These are phyloP conservation scores for Craniophora ligustri DNA, from an alignment of 2,888 invertebrate genomes.

Conservation along the genomic window DNA sequence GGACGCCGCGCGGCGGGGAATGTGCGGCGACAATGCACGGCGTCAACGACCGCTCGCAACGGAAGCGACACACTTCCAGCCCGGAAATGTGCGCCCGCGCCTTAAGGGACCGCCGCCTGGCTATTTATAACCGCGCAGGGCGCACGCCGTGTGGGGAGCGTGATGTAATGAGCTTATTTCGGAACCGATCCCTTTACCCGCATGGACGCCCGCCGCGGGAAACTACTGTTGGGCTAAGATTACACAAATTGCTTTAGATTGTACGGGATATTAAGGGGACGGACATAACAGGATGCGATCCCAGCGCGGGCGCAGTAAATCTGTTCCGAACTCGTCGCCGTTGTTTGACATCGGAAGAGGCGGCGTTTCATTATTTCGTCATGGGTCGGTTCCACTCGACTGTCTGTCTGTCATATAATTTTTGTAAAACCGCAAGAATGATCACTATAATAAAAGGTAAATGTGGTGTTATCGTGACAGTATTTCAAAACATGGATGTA, in stretches of 20 bases:
- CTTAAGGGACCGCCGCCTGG: constrained; percentile 82
- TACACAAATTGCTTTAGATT: constrained; percentile 22
- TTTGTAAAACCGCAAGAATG: constrained; percentile 47
- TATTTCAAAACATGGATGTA: constrained; percentile 41
- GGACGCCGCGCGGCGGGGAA: constrained; percentile 81
- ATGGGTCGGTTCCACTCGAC: constrained; percentile 26
- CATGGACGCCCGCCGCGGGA: constrained; percentile 40
- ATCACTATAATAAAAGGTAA: constrained; percentile 57
- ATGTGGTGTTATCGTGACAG: constrained; percentile 46
- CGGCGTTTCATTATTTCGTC: constrained; percentile 26
- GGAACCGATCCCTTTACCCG: constrained; percentile 64
- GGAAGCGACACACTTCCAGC: constrained; percentile 88
- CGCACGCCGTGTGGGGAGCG: constrained; percentile 66
- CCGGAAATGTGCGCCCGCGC: constrained; percentile 86
- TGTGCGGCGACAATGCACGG: constrained; percentile 83
- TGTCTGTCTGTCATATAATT: constrained; percentile 43
- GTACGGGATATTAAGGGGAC: constrained; percentile 24
- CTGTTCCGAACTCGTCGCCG: too few relatives aligned
- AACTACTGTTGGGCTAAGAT: constrained; percentile 37
- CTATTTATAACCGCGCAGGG: constrained; percentile 82
- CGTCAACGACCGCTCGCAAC: constrained; percentile 87
- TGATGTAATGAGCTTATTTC: constrained; percentile 79
- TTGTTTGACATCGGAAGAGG: constrained; percentile 13
- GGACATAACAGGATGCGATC: constrained; percentile 13
- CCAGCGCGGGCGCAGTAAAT: constrained; percentile 12